Evolutionary conservation across 2,888 invertebrate species (phyloP), one percentile per base, ranked within the genome.

Genomic region (Laspeyria flexula): DNA sequence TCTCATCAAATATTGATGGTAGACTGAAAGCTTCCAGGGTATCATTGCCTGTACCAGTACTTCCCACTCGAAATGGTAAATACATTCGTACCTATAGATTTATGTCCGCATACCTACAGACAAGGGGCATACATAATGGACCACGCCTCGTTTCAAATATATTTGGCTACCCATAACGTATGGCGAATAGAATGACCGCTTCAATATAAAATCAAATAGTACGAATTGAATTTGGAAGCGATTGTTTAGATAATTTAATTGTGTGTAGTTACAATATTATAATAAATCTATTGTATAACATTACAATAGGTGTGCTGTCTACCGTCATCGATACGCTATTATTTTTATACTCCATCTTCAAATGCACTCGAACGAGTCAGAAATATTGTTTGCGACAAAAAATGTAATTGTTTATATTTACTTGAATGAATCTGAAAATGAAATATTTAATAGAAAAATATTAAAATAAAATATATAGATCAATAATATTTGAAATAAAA

Each of bases 1-100:
- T 71, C 85, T 85, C 87, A 90, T 91, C 86, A 86, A 90, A 88
- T 88, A 90, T 90, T 90, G 85, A 90, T 76, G 76, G 55, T 51
- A 65, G 74, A 74, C 79, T 85, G 81, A 88, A 85, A 87, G 85
- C 86, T 73, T 81, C 73, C 67, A 71, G 66, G 59, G 70, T 33
- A 30, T 45, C 44, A 72, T 65, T 54, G 11, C 44, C 37, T 60
- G 37, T 48, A 43, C 47, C 33, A 25, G 7, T 25, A 33, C 21
- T 35, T 49, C 42, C 53, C 35, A 57, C 62, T 64, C 61, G 53
- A 57, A 16, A n/a, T n/a, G n/a, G 9, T 57, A 9, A 10, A n/a
- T 45, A 29, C 18, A 43, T 55, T 55, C 50, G 49, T 61, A 66
- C 58, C 51, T 71, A 77, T 54, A 50, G 60, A 61, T 73, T 40